Percentiles rank a stretch among this genome's conserved stretches.
Conservation (phyloP, 2,797 vertebrate genomes). For the Parambassis ranga region DNA sequence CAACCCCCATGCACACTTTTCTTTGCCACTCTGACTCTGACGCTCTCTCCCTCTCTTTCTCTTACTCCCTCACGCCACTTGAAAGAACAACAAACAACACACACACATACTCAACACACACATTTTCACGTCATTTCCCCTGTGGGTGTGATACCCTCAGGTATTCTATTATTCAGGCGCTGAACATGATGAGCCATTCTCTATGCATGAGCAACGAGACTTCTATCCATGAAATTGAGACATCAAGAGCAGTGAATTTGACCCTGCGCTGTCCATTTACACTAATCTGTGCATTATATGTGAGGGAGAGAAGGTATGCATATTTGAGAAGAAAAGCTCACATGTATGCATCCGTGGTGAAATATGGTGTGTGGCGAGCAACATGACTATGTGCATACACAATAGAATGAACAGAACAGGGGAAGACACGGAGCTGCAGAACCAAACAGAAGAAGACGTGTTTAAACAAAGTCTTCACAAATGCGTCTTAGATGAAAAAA, state of each 20-base stretch:
- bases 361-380: background rate
- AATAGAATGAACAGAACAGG: background rate
- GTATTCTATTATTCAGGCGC: constrained; percentile 50
- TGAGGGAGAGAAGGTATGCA: background rate
- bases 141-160: constrained; percentile 13
- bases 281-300: background rate
- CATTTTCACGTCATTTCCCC: constrained; percentile 3
- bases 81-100: constrained; percentile 1
- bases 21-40: background rate
- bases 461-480: background rate
- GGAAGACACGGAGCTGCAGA: background rate
- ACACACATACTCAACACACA: background rate
- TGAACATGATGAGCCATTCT: constrained; percentile 33
- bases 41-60: background rate
- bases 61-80: background rate
- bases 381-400: background rate
- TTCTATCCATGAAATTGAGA: constrained; percentile 33
- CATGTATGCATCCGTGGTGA: background rate
- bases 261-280: background rate
- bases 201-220: constrained; percentile 29
- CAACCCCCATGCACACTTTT: constrained; percentile 5
- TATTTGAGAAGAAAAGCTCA: constrained; percentile 9
- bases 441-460: background rate
- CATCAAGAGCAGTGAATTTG: background rate
- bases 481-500: background rate